These are phyloP conservation scores for Leptinotarsa defecta DNA, from an alignment of 1,140 invertebrate genomes.

Conservation along the genomic window DNA sequence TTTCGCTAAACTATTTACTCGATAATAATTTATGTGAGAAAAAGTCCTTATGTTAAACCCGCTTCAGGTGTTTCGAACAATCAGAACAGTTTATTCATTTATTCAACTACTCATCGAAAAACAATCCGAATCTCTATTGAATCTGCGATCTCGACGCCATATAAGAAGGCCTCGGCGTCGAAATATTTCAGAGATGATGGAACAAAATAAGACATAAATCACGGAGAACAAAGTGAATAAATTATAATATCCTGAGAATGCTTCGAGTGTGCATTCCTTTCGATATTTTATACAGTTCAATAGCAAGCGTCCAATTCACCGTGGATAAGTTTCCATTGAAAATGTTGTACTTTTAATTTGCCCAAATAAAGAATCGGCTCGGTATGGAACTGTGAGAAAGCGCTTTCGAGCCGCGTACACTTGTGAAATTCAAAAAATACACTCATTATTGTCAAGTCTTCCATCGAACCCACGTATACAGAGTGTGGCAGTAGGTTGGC, in stretches of 20 bases:
- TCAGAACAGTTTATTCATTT: not conserved
- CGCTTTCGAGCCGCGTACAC: not conserved
- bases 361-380: constrained; percentile 22
- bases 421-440: constrained; percentile 20
- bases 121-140: not conserved
- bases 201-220: constrained; percentile 26
- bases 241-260: constrained; percentile 18
- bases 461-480: not conserved
- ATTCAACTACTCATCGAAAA: not conserved
- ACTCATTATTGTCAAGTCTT: not conserved
- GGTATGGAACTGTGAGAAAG: constrained; percentile 28
- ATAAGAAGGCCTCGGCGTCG: not conserved
- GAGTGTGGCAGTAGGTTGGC: too few species aligned
- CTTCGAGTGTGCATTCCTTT: constrained; percentile 4
- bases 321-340: constrained; percentile 27
- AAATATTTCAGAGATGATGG: not conserved
- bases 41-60: not conserved
- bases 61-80: not conserved
- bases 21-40: not conserved
- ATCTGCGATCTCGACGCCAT: not conserved
- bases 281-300: constrained; percentile 16
- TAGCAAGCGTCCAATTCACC: constrained; percentile 5
- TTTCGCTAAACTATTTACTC: not conserved
- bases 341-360: constrained; percentile 21
- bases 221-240: constrained; percentile 28